Base-by-base conservation (phyloP, 2,113 vertebrate species). In the Petrocephalus microphthalmus region DNA sequence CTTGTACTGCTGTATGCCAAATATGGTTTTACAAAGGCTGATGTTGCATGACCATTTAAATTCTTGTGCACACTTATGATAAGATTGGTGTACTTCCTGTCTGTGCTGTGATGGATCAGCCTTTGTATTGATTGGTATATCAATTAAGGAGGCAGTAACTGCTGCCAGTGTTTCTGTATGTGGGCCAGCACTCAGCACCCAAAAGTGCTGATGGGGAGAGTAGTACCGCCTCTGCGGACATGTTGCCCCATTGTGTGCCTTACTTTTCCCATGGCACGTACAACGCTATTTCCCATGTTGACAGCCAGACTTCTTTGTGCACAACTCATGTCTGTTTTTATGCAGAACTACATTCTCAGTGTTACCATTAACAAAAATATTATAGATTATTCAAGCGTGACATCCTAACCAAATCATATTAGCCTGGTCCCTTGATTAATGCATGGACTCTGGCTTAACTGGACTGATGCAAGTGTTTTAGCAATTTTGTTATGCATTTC, bases 41-140 rank as follows among this genome's bases (percentile, higher is more conserved):
- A 7, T 49, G 81, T 19, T 83, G 81, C 19, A 49, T 47, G 17
- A 7, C 22, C 81, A 45, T 83, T 87, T 78, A 17, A 29, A 74
- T 22, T 25, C n/a, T 78, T 53, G 10, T 19, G 17, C 15, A 7
- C 25, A 52, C 49, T 37, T 37, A 87, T 53, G 29, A 49, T 25
- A 53, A 49, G 17, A 49, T 33, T 33, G 5, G 20, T 53, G 42
- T 6, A 37, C 67, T 53, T 87, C 64, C 51, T 87, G 49, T 37
- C 87, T 67, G 86, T 67, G 11, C 47, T 33, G 87, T 74, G 87
- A 87, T 87, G 64, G 87, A 87, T 87, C 11, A 13, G 2, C 47
- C 37, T 22, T 29, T 49, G 47, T 78, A 87, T 78, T 17, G 67
- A 87, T 87, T 53, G 49, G 22, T 47, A 53, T 78, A 87, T 87